A percentile compares a stretch with the other conserved stretches of the same genome.
Evolutionary conservation across 2,797 vertebrate genomes (phyloP).

Genomic region (Synanceia verrucosa): DNA sequence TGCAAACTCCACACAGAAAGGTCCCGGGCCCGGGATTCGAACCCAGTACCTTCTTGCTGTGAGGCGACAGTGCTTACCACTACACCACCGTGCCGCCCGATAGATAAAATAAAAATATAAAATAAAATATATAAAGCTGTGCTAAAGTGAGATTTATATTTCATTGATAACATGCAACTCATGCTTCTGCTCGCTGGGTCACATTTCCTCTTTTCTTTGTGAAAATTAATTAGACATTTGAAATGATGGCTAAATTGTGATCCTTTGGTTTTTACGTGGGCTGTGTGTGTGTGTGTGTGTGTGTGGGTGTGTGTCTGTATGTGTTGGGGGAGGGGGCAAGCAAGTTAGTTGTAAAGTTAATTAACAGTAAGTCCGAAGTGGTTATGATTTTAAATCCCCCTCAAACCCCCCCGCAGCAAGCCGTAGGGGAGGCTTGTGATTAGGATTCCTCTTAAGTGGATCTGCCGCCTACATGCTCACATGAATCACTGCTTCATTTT

Average conservation of each 20-base stretch:
- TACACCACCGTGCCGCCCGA: no score
- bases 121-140: no score
- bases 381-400: slow-evolving; percentile 58
- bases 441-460: slow-evolving; percentile 61
- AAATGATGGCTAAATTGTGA: slow-evolving; percentile 14
- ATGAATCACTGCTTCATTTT: slow-evolving; percentile 59
- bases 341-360: slow-evolving; percentile 60
- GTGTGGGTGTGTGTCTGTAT: no score
- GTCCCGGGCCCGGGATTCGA: no score
- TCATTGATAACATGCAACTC: no score
- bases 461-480: slow-evolving; percentile 43
- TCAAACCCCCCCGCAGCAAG: slow-evolving; percentile 45
- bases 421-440: slow-evolving; percentile 57
- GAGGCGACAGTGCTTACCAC: no score
- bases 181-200: background rate
- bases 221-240: background rate
- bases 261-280: slow-evolving; percentile 5
- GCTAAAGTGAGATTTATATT: no score
- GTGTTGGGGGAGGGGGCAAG: background rate
- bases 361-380: slow-evolving; percentile 60
- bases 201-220: background rate
- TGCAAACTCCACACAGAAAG: no score
- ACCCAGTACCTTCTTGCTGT: no score
- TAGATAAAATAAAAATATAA: no score
- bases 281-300: background rate